Base-by-base conservation (phyloP, 1,140 invertebrate genomes). In the Galleria mellonella region DNA sequence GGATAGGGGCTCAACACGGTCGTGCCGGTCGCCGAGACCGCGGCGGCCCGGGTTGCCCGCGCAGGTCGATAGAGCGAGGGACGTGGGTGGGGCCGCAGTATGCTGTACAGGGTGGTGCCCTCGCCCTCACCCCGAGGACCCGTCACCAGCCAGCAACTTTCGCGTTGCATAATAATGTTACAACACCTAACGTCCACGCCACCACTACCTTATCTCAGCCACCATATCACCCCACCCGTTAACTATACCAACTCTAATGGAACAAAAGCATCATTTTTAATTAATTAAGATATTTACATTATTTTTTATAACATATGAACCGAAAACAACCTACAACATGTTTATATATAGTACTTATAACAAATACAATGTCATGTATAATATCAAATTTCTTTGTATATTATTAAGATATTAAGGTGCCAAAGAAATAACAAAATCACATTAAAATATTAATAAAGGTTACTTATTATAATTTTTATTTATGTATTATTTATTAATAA, bases 31-130 rank as follows among this genome's bases (percentile, higher is more conserved):
- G 67, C 49, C 59, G 54, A 72, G 68, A 63, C 55, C 47, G 72
- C 66, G 56, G 51, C 60, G 62, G 63, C 57, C 61, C 70, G 66
- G 63, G 66, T 70, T 67, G 72, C 72, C 62, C 60, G 77, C 76
- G 76, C 67, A 73, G 81, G 74, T 76, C 69, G 87, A 78, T 73
- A 73, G 62, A 77, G 72, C 72, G 62, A 76, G 76, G 72, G 62
- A 67, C 65, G 72, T 72, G 78, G 86, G 86, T 86, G 83, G 86
- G 84, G 87, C 73, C 73, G 75, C 86, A 64, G 54, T 52, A 51
- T 64, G 68, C 65, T 65, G 68, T 62, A 66, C 66, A 49, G 69
- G 66, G 73, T 71, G 75, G 63, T 70, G 61, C 69, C 64, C 60
- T 68, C 60, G 54, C 63, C 59, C 68, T 71, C 66, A 71, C 69